Evolutionary conservation across 2,113 vertebrate species (phyloP), one percentile per base, ranked within the genome.

Genomic region (Rhinichthys klamathensis): DNA sequence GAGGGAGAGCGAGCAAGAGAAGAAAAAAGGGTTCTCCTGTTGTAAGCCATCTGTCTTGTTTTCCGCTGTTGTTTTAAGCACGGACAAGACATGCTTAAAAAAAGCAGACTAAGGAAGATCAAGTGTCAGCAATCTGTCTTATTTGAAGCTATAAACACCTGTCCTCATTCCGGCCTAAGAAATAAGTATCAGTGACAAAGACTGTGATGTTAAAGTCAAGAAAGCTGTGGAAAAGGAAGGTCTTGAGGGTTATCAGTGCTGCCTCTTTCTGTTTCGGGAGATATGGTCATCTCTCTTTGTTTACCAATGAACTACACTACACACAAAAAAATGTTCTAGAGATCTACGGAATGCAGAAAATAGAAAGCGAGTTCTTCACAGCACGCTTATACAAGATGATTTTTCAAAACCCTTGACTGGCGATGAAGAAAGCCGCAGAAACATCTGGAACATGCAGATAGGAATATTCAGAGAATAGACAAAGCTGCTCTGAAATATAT

Each of bases 31-130:
- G 27, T 49, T 58, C 67, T 74, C 86, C 87, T 83, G 85, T 87
- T 88, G 84, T 87, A 83, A 82, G 82, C 90, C 90, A 91, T 91
- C 90, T 91, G 90, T 88, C 85, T 89, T 87, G 84, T 87, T 86
- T 84, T 61, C 79, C 76, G 49, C 16, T 67, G 81, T 85, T 82
- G 84, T 90, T 91, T 85, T 80, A 90, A 88, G 70, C 74, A 54
- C 46, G 79, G 80, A 87, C 78, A 87, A 87, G 72, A 80, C 23
- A 58, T 84, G 82, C 69, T 82, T 86, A 21, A 82, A 82, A 86
- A 90, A 76, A 83, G 83, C 75, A 74, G 61, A 87, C 67, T 80
- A 78, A 84, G 85, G 86, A 65, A 84, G 90, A 82, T 86, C 80
- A 85, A 84, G 81, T 84, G 82, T 80, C 83, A 77, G 81, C 65